Percentiles rank a stretch among this genome's conserved stretches.
These are phyloP conservation scores for Coptodon bakossiorum DNA, from an alignment of 2,113 vertebrate genomes.

Conservation along the genomic window DNA sequence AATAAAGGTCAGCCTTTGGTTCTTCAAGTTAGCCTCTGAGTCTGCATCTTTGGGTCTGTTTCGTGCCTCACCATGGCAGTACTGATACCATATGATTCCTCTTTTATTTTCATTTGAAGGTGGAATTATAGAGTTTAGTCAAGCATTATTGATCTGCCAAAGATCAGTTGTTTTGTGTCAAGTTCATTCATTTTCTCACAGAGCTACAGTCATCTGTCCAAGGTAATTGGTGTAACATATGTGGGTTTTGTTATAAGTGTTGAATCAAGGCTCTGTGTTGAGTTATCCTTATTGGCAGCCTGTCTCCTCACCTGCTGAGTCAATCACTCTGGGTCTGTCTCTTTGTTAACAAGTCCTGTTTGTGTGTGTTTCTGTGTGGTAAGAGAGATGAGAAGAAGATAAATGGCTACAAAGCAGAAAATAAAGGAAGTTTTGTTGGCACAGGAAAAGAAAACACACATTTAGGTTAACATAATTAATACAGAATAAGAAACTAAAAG, in stretches of 20 bases:
- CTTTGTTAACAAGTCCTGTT: slow-evolving; percentile 12
- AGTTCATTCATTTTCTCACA: not conserved
- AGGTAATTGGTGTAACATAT: slow-evolving; percentile 1
- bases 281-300: slow-evolving; percentile 42
- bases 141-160: not conserved
- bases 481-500: not conserved
- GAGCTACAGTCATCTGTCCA: not conserved
- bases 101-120: not conserved
- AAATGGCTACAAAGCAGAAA: not conserved
- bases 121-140: not conserved
- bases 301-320: slow-evolving; percentile 38
- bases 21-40: not conserved
- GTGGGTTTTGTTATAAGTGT: slow-evolving; percentile 14
- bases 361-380: not conserved
- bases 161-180: not conserved
- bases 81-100: not conserved
- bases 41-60: not conserved
- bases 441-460: not conserved
- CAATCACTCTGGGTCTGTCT: slow-evolving; percentile 42
- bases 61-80: not conserved
- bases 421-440: not conserved
- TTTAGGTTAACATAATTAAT: not conserved
- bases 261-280: not conserved
- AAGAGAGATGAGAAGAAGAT: not conserved
- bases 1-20: not conserved